A percentile compares a stretch with the other conserved stretches of the same genome.
These are phyloP conservation scores for Berghia stephanieae DNA, from an alignment of 1,140 invertebrate genomes.

Conservation along the genomic window DNA sequence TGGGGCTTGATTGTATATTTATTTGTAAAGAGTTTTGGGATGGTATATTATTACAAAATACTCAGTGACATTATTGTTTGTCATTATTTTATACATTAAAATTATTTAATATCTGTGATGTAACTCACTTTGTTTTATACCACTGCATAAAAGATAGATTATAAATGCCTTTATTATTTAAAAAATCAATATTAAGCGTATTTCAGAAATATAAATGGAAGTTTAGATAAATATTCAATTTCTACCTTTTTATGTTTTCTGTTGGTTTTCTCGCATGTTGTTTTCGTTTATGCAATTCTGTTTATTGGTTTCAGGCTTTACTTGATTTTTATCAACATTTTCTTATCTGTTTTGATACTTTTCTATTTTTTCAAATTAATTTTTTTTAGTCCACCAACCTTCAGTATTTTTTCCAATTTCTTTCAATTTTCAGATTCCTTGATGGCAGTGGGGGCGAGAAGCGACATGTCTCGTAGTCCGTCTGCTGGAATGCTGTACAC, in stretches of 20 bases:
- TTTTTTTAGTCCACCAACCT: neutral
- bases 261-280: neutral
- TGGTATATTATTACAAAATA: too few species aligned
- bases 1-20: too few species aligned
- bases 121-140: too few species aligned
- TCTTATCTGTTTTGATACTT: neutral
- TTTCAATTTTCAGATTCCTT: conserved; percentile 23
- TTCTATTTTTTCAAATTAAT: neutral
- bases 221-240: neutral
- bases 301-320: neutral
- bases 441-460: conserved; percentile 13
- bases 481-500: neutral
- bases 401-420: neutral
- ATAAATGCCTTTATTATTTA: neutral
- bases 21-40: too few species aligned
- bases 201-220: neutral
- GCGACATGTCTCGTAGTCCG: conserved; percentile 17
- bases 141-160: too few species aligned
- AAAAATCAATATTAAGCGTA: neutral
- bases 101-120: too few species aligned
- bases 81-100: too few species aligned
- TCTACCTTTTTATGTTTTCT: neutral
- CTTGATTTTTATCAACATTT: neutral
- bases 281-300: neutral
- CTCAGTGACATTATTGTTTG: too few species aligned